Evolutionary conservation across 2,888 invertebrate genomes (phyloP).

Genomic region (Dryobotodes eremita): DNA sequence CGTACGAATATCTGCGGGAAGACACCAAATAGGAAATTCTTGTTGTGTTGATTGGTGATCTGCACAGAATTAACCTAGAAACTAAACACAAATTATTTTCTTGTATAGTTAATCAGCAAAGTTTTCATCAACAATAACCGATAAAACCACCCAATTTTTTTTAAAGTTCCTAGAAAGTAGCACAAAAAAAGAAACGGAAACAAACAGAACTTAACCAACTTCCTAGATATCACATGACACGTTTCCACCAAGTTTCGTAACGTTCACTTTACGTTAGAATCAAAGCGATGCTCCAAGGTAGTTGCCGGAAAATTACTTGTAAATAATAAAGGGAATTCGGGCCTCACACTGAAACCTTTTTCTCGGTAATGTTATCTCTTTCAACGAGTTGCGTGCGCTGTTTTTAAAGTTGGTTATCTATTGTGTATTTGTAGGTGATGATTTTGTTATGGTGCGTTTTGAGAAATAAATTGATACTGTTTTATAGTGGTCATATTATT

Average conservation of each 20-base stretch:
- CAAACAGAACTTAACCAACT: conserved; percentile 10
- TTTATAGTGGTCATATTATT: neutral
- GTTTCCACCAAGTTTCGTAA: conserved; percentile 61
- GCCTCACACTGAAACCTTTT: conserved; percentile 71
- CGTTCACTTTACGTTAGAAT: conserved; percentile 73
- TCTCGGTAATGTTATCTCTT: conserved; percentile 70
- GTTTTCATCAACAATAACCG: neutral
- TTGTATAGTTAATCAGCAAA: no score
- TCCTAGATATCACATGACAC: conserved; percentile 28
- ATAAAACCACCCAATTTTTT: neutral
- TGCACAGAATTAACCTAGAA: no score
- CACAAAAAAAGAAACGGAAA: neutral
- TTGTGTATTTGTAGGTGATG: conserved; percentile 39
- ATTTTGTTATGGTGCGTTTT: conserved; percentile 3
- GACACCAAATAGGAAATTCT: no score
- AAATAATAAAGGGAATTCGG: conserved; percentile 79
- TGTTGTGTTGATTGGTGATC: no score
- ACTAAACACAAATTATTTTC: no score
- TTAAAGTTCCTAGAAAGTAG: neutral
- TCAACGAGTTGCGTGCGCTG: conserved; percentile 69
- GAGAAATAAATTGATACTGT: neutral
- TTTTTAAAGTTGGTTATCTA: conserved; percentile 62
- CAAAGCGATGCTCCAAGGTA: conserved; percentile 75
- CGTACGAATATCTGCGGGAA: no score
- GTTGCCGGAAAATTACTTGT: conserved; percentile 79